Evolutionary conservation across 2,797 vertebrate species (phyloP).

Genomic region (Molossus molossus): DNA sequence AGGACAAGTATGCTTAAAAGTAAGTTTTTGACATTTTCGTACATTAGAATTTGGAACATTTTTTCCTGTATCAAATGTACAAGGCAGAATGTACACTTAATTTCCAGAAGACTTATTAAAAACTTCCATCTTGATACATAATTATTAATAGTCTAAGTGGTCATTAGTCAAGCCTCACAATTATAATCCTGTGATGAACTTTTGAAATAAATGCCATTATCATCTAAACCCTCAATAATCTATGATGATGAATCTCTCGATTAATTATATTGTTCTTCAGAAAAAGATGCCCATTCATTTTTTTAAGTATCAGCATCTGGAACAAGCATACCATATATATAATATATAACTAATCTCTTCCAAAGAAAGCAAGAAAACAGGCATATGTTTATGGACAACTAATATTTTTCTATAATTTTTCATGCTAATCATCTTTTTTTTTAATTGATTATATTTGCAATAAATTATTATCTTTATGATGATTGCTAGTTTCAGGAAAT

Average conservation of each 20-base stretch:
- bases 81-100: conserved; percentile 71
- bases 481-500: conserved; percentile 75
- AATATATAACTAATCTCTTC: conserved; percentile 70
- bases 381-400: conserved; percentile 76
- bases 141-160: conserved; percentile 81
- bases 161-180: conserved; percentile 80
- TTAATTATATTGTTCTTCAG: conserved; percentile 82
- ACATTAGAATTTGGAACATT: conserved; percentile 67
- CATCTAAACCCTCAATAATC: conserved; percentile 74
- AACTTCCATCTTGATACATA: conserved; percentile 75
- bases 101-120: conserved; percentile 83
- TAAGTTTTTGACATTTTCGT: conserved; percentile 81
- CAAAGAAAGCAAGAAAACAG: conserved; percentile 54
- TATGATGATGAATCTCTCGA: conserved; percentile 80
- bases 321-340: conserved; percentile 69
- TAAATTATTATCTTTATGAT: conserved; percentile 83
- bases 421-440: conserved; percentile 80
- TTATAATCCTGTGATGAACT: conserved; percentile 83
- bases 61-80: conserved; percentile 68
- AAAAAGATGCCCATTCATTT: conserved; percentile 75
- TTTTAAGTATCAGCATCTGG: conserved; percentile 74
- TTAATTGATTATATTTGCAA: conserved; percentile 73
- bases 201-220: conserved; percentile 82
- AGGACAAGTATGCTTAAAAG: conserved; percentile 76
- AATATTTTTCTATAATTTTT: conserved; percentile 72